phyloP scores from a whole-genome alignment of 2,888 invertebrate species.

The Eupithecia subfuscata region DNA sequence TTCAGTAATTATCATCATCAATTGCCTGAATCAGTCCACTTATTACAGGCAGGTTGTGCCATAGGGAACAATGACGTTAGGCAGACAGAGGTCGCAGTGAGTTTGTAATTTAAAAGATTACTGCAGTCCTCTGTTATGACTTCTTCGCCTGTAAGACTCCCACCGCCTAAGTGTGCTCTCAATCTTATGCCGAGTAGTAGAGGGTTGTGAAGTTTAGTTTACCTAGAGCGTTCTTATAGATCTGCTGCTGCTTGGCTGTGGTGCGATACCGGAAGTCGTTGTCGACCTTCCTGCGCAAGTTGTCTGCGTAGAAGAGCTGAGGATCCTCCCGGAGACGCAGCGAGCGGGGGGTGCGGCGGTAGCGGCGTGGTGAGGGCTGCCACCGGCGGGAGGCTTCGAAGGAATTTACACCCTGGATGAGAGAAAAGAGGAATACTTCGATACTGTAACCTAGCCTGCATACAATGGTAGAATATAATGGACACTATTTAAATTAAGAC shows the following conservation, averaged over 20 bases:
- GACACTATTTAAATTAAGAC: no score
- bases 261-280: conserved; percentile 88
- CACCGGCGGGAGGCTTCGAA: conserved; percentile 64
- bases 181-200: not conserved
- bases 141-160: not conserved
- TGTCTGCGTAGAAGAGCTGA: conserved; percentile 85
- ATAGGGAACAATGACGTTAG: not conserved
- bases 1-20: not conserved
- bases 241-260: conserved; percentile 80
- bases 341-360: conserved; percentile 77
- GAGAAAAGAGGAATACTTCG: not conserved
- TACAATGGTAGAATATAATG: no score
- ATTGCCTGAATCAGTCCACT: not conserved
- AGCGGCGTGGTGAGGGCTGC: conserved; percentile 63
- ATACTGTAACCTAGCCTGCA: not conserved
- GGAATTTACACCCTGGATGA: conserved; percentile 62
- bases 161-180: not conserved
- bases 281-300: conserved; percentile 86
- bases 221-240: conserved; percentile 86
- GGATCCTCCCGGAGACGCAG: conserved; percentile 86
- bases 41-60: not conserved
- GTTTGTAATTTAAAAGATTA: not conserved
- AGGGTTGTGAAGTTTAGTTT: conserved; percentile 30
- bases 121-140: not conserved
- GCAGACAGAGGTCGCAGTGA: not conserved